Conservation (phyloP, 1,140 invertebrate species). For the Drosophila cardini region DNA sequence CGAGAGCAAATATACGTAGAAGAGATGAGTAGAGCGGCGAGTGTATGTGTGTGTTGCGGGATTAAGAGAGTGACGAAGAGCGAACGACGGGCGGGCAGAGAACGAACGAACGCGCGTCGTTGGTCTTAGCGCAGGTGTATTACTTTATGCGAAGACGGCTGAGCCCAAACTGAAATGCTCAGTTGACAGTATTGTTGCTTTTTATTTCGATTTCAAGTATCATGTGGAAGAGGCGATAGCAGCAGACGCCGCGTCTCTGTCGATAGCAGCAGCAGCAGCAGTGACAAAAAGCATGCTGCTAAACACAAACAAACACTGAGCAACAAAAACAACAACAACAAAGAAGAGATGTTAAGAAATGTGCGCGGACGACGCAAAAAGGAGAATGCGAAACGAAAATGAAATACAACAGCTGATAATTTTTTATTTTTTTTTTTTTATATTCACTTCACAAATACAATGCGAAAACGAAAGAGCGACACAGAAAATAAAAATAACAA, state of each 20-base stretch:
- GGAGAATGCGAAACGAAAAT: constrained; percentile 42
- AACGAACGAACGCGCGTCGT: constrained; percentile 17
- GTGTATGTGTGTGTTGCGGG: too few relatives aligned
- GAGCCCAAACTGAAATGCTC: constrained; percentile 76
- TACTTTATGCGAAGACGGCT: constrained; percentile 79
- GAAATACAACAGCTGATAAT: constrained; percentile 80
- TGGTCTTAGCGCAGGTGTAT: constrained; percentile 52
- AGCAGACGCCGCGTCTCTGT: constrained; percentile 39
- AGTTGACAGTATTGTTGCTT: constrained; percentile 78
- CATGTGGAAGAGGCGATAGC: constrained; percentile 74
- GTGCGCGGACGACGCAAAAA: constrained; percentile 36
- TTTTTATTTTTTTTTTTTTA: constrained; percentile 31
- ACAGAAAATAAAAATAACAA: constrained; percentile 9
- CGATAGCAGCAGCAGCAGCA: constrained; percentile 36
- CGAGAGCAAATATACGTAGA: constrained; percentile 34
- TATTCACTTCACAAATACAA: constrained; percentile 23
- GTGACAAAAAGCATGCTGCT: constrained; percentile 35
- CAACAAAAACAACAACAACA: constrained; percentile 58
- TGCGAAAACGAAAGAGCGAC: constrained; percentile 5
- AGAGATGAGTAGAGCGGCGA: constrained; percentile 30
- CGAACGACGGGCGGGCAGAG: constrained; percentile 12
- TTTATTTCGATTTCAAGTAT: constrained; percentile 71
- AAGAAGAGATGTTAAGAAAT: constrained; percentile 36
- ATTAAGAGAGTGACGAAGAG: constrained; percentile 24
- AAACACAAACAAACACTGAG: constrained; percentile 55